These are phyloP conservation scores for Clarias gariepinus DNA, from an alignment of 2,113 vertebrate genomes.

Conservation along the genomic window DNA sequence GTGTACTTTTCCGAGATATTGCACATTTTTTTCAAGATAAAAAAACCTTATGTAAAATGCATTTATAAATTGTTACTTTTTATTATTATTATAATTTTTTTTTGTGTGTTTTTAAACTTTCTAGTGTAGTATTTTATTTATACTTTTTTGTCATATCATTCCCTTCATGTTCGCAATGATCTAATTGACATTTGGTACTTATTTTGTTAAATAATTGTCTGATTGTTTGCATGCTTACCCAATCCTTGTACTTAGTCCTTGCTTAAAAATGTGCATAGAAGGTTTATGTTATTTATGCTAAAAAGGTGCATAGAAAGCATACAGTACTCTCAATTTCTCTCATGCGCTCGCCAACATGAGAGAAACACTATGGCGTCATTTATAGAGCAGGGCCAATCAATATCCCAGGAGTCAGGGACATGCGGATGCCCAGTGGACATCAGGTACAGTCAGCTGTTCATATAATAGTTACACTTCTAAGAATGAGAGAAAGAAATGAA, in stretches of 20 bases:
- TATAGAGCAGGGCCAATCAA: not conserved
- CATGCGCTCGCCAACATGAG: not conserved
- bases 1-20: too few species aligned
- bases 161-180: too few species aligned
- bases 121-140: too few species aligned
- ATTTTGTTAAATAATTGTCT: too few species aligned
- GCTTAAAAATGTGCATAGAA: not conserved
- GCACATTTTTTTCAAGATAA: too few species aligned
- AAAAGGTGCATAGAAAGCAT: not conserved
- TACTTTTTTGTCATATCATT: too few species aligned
- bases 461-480: not conserved
- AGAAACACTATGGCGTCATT: not conserved
- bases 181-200: too few species aligned
- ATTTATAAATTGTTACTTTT: not conserved
- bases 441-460: not conserved
- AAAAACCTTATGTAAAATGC: not conserved
- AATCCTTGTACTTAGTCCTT: not conserved
- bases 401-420: not conserved
- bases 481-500: not conserved
- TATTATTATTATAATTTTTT: too few species aligned
- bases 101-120: not conserved
- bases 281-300: too few species aligned
- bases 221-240: not conserved
- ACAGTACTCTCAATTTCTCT: not conserved
- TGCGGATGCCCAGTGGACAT: not conserved